Percentiles rank a stretch among this genome's conserved stretches.
These are phyloP conservation scores for Octonoba sinensis DNA, from an alignment of 2,888 invertebrate genomes.

Conservation along the genomic window DNA sequence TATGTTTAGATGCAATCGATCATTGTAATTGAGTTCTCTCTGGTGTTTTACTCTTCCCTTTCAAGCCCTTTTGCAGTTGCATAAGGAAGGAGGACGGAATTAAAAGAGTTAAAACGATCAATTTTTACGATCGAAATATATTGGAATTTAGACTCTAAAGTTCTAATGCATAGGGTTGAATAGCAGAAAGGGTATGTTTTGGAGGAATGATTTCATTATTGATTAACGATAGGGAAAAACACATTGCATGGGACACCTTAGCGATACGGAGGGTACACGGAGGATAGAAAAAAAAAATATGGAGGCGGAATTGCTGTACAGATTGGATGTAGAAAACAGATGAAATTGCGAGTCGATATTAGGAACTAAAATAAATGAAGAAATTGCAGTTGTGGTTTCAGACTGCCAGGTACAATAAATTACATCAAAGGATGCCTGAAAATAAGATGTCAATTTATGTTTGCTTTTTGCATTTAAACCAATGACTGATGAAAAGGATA, in stretches of 20 bases:
- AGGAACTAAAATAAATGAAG: too few relatives aligned
- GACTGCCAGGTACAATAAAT: too few relatives aligned
- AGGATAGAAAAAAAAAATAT: background rate
- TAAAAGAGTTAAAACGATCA: constrained; percentile 8
- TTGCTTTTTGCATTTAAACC: too few relatives aligned
- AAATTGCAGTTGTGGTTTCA: too few relatives aligned
- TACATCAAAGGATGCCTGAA: too few relatives aligned
- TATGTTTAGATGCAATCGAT: constrained; percentile 49
- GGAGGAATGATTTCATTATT: constrained; percentile 40
- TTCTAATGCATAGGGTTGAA: background rate
- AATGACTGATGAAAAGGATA: too few relatives aligned
- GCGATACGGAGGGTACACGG: background rate
- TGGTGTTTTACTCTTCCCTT: constrained; percentile 14
- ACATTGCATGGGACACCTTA: constrained; percentile 35
- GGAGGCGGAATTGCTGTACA: too few relatives aligned
- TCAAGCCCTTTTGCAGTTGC: too few relatives aligned
- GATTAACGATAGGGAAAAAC: constrained; percentile 45
- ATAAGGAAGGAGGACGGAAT: background rate
- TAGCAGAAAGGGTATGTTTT: constrained; percentile 4
- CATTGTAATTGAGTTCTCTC: constrained; percentile 51
- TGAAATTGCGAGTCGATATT: too few relatives aligned
- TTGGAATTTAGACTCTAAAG: constrained; percentile 1
- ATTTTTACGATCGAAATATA: background rate
- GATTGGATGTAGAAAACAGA: too few relatives aligned
- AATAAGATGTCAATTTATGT: too few relatives aligned